Evolutionary conservation across 2,888 invertebrate species (phyloP).

Genomic region (Coenonympha glycerion): DNA sequence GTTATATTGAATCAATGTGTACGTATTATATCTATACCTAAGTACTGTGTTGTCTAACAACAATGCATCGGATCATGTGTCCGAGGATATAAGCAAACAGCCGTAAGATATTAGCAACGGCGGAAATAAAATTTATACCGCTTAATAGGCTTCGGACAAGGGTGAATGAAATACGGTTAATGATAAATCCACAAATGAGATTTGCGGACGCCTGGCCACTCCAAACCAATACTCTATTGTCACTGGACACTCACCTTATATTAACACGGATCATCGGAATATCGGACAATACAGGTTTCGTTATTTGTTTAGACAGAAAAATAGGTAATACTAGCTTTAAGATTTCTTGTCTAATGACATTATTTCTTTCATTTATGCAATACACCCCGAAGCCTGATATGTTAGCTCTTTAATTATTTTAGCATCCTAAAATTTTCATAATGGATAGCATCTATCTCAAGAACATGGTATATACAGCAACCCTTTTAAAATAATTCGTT

Average conservation of each 20-base stretch:
- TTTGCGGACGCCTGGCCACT: conserved; percentile 74
- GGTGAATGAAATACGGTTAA: conserved; percentile 74
- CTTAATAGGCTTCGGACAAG: conserved; percentile 69
- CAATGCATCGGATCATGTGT: conserved; percentile 11
- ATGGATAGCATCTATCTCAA: no score
- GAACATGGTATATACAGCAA: no score
- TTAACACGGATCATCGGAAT: conserved; percentile 57
- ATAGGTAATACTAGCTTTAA: no score
- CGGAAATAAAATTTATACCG: conserved; percentile 72
- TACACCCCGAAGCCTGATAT: no score
- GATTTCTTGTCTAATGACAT: no score
- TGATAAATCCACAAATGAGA: conserved; percentile 77
- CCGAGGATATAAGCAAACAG: conserved; percentile 42
- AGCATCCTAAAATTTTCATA: no score
- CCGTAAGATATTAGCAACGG: conserved; percentile 55
- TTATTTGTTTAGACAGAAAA: conserved; percentile 10
- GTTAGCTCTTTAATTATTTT: no score
- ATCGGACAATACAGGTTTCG: conserved; percentile 52
- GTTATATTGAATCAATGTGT: no score
- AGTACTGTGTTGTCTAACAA: conserved; percentile 4
- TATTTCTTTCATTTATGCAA: no score
- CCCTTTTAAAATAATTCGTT: no score
- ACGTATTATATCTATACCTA: no score
- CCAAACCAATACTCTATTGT: conserved; percentile 67
- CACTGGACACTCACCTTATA: conserved; percentile 71